These are phyloP conservation scores for Caranx ignobilis DNA, from an alignment of 2,113 vertebrate species.

Conservation along the genomic window DNA sequence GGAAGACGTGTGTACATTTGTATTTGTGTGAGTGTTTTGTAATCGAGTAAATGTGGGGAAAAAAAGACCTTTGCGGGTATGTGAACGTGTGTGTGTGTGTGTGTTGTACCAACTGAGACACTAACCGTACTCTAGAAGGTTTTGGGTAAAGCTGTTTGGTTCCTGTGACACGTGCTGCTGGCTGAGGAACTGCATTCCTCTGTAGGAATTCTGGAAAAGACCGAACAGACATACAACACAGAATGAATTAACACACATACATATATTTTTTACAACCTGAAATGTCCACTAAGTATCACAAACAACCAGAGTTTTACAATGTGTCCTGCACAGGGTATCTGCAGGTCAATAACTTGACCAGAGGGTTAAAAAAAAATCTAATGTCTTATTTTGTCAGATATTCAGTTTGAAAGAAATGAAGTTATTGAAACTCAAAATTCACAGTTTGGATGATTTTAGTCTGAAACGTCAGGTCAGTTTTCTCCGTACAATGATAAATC, in stretches of 20 bases:
- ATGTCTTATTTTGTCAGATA: neutral
- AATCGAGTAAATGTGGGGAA: constrained; percentile 32
- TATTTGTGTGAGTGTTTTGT: constrained; percentile 38
- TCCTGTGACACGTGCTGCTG: constrained; percentile 82
- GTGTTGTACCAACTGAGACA: constrained; percentile 65
- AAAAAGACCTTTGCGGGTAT: constrained; percentile 19
- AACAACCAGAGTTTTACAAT: neutral
- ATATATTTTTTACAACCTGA: neutral
- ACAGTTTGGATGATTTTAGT: neutral
- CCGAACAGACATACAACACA: constrained; percentile 10
- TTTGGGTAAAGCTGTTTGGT: constrained; percentile 80
- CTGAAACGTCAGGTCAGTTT: neutral
- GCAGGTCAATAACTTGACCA: constrained; percentile 18
- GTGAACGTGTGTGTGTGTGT: constrained; percentile 35
- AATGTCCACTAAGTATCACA: neutral
- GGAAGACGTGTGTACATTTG: constrained; percentile 26
- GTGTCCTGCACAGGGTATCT: constrained; percentile 36
- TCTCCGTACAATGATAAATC: neutral
- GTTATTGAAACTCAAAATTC: neutral
- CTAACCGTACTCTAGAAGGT: constrained; percentile 71
- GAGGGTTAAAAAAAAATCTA: neutral
- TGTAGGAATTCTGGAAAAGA: constrained; percentile 85
- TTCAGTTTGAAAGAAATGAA: neutral
- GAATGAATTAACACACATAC: neutral
- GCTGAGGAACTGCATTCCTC: constrained; percentile 82